A percentile compares a stretch with the other conserved stretches of the same genome.
Conservation (phyloP, 1,140 invertebrate genomes). For the Bombus confusus region DNA sequence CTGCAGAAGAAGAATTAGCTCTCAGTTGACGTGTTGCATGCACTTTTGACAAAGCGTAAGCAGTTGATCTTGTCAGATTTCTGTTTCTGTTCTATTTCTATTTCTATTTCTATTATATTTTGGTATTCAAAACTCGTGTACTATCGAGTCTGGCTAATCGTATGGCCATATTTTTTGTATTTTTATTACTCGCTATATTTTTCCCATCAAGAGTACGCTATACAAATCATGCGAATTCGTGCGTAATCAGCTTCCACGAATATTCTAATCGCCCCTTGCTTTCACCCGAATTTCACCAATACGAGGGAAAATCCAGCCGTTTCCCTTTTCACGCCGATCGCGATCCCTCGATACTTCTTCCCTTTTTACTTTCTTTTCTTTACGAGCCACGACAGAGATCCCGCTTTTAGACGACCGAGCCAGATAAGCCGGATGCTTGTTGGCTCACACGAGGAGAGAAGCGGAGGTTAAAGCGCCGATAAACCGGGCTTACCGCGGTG, state of each 20-base stretch:
- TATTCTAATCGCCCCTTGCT: constrained; percentile 20
- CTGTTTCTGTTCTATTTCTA: too few relatives aligned
- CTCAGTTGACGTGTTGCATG: too few relatives aligned
- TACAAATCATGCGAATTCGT: background rate
- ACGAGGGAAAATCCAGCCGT: background rate
- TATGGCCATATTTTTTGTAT: too few relatives aligned
- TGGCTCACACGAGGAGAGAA: constrained; percentile 15
- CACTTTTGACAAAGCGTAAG: too few relatives aligned
- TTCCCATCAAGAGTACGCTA: background rate
- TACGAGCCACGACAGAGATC: constrained; percentile 1
- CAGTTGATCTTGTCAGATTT: too few relatives aligned
- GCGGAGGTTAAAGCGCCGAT: constrained; percentile 48
- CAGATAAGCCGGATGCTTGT: constrained; percentile 38
- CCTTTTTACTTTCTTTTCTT: background rate
- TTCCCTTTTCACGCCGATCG: constrained; percentile 2
- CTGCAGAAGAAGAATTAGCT: too few relatives aligned
- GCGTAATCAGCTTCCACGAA: constrained; percentile 34
- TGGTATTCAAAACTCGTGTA: too few relatives aligned
- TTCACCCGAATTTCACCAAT: background rate
- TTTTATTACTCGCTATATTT: too few relatives aligned
- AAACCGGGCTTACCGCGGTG: constrained; percentile 39
- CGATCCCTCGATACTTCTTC: too few relatives aligned
- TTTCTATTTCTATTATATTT: too few relatives aligned
- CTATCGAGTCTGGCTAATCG: too few relatives aligned
- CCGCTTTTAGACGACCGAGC: background rate